Conservation (phyloP, 2,797 vertebrate species). For the Zalophus californianus region DNA sequence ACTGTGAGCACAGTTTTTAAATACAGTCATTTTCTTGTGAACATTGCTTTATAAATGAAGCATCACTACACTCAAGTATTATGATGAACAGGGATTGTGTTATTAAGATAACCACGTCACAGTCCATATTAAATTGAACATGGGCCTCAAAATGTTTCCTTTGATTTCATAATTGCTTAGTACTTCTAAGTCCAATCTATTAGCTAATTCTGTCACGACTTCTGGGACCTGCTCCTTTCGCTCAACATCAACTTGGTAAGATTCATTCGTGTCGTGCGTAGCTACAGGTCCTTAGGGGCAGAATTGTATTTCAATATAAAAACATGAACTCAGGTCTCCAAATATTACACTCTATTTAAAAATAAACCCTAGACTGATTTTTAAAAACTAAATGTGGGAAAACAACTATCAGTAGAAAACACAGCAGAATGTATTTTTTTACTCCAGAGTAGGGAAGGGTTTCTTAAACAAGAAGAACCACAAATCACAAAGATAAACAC, state of each 20-base stretch:
- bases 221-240: background rate
- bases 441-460: background rate
- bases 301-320: background rate
- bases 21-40: background rate
- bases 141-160: background rate
- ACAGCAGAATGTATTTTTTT: background rate
- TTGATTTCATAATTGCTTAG: background rate
- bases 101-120: background rate
- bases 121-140: background rate
- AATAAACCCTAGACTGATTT: background rate
- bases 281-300: background rate
- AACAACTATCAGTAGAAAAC: background rate
- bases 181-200: background rate
- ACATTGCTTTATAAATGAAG: background rate
- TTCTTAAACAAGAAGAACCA: slow-evolving; percentile 3
- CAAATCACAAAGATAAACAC: background rate
- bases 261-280: background rate
- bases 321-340: background rate
- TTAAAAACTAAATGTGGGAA: background rate
- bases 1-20: background rate
- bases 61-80: background rate
- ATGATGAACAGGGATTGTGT: background rate
- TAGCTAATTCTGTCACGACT: background rate
- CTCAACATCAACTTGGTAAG: background rate
- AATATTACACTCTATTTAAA: background rate